Base-by-base conservation (phyloP, 2,797 vertebrate species). In the Tapera naevia region DNA sequence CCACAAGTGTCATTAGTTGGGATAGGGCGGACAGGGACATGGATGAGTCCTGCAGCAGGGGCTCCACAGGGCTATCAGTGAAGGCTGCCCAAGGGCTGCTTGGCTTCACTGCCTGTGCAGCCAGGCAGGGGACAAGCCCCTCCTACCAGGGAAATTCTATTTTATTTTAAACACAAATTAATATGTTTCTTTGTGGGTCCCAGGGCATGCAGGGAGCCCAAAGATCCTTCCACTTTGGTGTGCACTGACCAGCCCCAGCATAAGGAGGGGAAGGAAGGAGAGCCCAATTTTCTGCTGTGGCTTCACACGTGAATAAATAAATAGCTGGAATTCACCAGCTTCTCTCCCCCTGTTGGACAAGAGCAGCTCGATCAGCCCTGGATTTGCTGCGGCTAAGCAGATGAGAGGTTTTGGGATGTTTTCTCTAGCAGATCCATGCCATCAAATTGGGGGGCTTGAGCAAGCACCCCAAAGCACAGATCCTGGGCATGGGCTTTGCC, bases 231-330 rank as follows among this genome's bases (percentile, higher is more conserved):
- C 43, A 28, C 70, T 81, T 92, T 33, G 23, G 43, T 51, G 51
- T 2, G 1, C 43, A 80, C 28, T 41, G 57, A 67, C 87, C 9
- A 2, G 70, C 54, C 78, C 32, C 83, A 94, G 88, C 78, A 87
- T 3, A 7, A 86, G 27, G 25, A 28, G 1, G 54, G 33, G 33
- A 86, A 60, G n/a, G 46, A 94, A 41, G 62, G n/a, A 89, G 48
- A 78, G 91, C 19, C 74, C 87, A 64, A 76, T 80, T 94, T 91
- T 87, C 28, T 64, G 65, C 79, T 0, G 4, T 28, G 53, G 85
- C 10, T 75, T 92, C 89, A 88, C 79, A 92, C 1, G 14, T 67
- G 85, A 86, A 86, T 86, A 94, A 95, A 92, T 66, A 94, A 83
- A 85, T 41, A 91, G 79, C 45, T 82, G 67, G 64, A 89, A 65